Base-by-base conservation (phyloP, 2,797 vertebrate species). In the Toxotes lorentzi region DNA sequence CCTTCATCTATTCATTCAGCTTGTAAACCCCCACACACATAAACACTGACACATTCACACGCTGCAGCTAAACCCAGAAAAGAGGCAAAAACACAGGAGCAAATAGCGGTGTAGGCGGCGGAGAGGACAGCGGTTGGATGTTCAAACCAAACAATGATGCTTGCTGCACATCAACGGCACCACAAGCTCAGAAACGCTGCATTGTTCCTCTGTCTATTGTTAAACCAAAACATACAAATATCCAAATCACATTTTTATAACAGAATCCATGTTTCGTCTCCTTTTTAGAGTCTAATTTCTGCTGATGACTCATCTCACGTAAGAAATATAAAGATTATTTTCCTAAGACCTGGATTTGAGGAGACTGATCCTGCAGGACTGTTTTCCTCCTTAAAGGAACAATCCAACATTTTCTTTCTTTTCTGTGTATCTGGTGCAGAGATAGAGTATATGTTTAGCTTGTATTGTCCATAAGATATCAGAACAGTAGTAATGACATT, bases 1-100 rank as follows among this genome's bases (percentile, higher is more conserved):
- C 45, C n/a, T 13, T 54, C 48, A 21, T 65, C 40, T 32, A 6
- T 56, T 48, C 50, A 41, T 47, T 56, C 50, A 35, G 40, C 16
- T 24, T 16, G 9, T 19, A 51, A 24, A 9, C 50, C 76, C 58
- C 21, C 47, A 7, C 53, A 58, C 48, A 63, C 19, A n/a, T 48
- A 56, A 38, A 57, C 53, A 30, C 73, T 9, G 38, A 45, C 57
- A 27, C 54, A 48, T 27, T 14, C 38, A 27, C n/a, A 60, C 12
- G 1, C 64, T 68, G 73, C 57, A 82, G 79, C 51, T 62, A 35
- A 82, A 60, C 53, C 66, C n/a, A 30, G 32, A 66, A 56, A 14
- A 6, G 30, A 21, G 2, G 12, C 0, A 2, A 11, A 53, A 38
- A 35, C 10, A 30, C 13, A 58, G 65, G 14, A 51, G 23, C 16